Conservation (phyloP, 1,140 invertebrate species). For the Eufriesea mexicana region DNA sequence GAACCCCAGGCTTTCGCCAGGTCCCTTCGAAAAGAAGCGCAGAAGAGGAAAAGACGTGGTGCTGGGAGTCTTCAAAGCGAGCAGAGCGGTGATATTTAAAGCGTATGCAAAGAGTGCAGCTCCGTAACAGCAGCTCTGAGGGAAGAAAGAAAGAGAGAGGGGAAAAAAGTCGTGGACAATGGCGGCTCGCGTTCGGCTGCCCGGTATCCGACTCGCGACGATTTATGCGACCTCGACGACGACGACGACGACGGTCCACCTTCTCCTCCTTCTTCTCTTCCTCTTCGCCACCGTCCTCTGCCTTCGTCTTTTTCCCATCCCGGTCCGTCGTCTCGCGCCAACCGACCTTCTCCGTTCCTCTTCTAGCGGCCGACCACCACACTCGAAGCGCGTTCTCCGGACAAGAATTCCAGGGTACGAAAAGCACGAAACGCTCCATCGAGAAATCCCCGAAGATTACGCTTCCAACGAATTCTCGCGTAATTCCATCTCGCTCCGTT, state of each 20-base stretch:
- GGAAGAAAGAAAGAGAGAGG: conserved; percentile 54
- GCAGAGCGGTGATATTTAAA: conserved; percentile 77
- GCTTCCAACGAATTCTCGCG: background rate
- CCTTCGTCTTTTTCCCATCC: conserved; percentile 14
- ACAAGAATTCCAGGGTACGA: conserved; percentile 54
- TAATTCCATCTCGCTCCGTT: conserved; percentile 19
- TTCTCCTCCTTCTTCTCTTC: conserved; percentile 48
- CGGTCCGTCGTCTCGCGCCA: conserved; percentile 7
- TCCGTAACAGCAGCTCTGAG: conserved; percentile 46
- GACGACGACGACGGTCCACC: conserved; percentile 52
- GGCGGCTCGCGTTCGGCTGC: conserved; percentile 76
- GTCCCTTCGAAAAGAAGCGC: conserved; percentile 27
- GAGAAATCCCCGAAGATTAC: background rate
- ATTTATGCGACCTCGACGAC: conserved; percentile 77
- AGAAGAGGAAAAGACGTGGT: conserved; percentile 37
- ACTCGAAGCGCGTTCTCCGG: conserved; percentile 55
- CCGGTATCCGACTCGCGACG: conserved; percentile 78
- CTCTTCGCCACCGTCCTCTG: conserved; percentile 14
- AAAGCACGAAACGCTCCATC: conserved; percentile 48
- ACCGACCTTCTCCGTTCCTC: conserved; percentile 14
- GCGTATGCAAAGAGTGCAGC: conserved; percentile 77
- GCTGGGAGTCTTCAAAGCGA: conserved; percentile 59
- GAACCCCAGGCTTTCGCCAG: background rate
- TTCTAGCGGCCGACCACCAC: conserved; percentile 21
- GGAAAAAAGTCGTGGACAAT: conserved; percentile 75